Percentiles rank a stretch among this genome's conserved stretches.
Evolutionary conservation across 2,113 vertebrate species (phyloP).

Genomic region (Sturnira hondurensis): DNA sequence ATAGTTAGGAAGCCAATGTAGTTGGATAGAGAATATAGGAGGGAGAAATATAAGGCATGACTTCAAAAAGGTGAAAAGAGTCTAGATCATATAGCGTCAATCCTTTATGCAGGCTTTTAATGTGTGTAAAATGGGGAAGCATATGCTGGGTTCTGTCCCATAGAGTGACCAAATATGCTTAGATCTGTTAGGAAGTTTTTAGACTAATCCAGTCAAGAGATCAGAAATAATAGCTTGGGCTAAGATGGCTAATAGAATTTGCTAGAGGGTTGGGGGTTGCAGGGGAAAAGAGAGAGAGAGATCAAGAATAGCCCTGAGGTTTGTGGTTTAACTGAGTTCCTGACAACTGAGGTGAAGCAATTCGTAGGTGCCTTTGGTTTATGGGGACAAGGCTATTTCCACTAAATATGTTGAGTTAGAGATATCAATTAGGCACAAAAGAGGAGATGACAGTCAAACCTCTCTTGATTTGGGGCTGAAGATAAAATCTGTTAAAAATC

Average conservation of each 20-base stretch:
- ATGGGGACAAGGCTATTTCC: not conserved
- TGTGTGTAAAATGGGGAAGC: not conserved
- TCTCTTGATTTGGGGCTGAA: not conserved
- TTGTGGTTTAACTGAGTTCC: not conserved
- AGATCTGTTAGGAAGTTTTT: not conserved
- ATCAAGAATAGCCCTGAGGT: not conserved
- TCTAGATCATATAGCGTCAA: not conserved
- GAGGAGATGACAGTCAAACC: not conserved
- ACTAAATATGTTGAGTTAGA: not conserved
- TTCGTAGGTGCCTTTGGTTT: not conserved
- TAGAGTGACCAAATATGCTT: not conserved
- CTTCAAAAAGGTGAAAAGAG: not conserved
- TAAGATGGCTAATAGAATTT: not conserved
- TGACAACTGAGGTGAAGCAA: not conserved
- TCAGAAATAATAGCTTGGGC: not conserved
- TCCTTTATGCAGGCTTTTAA: not conserved
- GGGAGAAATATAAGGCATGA: not conserved
- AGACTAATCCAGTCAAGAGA: not conserved
- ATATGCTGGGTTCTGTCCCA: not conserved
- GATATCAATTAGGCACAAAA: not conserved
- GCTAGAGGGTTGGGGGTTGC: not conserved
- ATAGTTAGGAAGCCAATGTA: not conserved
- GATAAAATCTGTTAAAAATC: not conserved
- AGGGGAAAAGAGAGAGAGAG: not conserved
- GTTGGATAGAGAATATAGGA: not conserved